phyloP scores from a whole-genome alignment of 2,113 vertebrate species.

The Syrmaticus mikado region DNA sequence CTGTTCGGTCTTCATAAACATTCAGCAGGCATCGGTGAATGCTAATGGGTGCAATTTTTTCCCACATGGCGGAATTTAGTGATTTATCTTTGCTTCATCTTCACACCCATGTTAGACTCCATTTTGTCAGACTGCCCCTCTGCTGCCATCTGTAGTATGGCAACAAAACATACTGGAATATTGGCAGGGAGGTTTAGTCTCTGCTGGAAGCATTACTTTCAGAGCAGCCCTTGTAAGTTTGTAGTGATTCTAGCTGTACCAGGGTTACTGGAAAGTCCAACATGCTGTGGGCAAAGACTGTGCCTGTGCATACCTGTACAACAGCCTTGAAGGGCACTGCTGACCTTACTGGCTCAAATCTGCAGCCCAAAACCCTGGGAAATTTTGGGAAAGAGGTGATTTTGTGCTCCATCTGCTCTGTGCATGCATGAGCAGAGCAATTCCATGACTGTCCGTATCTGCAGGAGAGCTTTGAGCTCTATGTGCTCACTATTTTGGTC shows the following conservation, averaged over 20 bases:
- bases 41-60: too few relatives aligned
- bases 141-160: too few relatives aligned
- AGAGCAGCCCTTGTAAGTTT: too few relatives aligned
- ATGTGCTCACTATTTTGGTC: not conserved
- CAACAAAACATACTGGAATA: too few relatives aligned
- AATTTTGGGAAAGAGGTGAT: not conserved
- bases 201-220: too few relatives aligned
- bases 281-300: not conserved
- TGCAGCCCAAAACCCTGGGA: not conserved
- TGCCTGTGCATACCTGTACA: not conserved
- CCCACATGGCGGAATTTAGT: too few relatives aligned
- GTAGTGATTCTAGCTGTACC: not conserved
- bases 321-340: not conserved
- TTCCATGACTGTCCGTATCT: not conserved
- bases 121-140: too few relatives aligned
- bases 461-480: not conserved
- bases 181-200: too few relatives aligned
- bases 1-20: too few relatives aligned
- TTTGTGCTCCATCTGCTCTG: not conserved
- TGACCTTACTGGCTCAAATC: fast-evolving
- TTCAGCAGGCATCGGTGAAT: too few relatives aligned
- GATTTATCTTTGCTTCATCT: too few relatives aligned
- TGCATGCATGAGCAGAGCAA: not conserved
- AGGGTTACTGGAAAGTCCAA: not conserved
- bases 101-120: too few relatives aligned